Evolutionary conservation across 2,888 invertebrate species (phyloP).

Genomic region (Alitta virens): DNA sequence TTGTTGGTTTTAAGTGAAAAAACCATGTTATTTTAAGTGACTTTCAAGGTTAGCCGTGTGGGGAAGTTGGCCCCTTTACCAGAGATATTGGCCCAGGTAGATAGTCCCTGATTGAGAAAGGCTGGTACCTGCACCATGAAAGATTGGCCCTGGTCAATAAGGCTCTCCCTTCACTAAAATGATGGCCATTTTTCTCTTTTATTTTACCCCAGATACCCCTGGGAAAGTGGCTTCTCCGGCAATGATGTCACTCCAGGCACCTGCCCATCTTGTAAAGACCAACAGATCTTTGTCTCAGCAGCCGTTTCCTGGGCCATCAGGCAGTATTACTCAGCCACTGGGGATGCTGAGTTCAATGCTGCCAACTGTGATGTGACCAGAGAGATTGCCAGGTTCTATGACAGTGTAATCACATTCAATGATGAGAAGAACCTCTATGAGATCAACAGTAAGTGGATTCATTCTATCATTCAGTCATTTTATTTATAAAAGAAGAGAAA

Average conservation of each 20-base stretch:
- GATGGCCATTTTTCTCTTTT: not conserved
- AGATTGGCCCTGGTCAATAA: too few relatives aligned
- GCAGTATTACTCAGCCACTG: constrained; percentile 48
- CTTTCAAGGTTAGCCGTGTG: too few relatives aligned
- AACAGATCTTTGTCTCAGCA: constrained; percentile 13
- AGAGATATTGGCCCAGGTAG: too few relatives aligned
- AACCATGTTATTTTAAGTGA: too few relatives aligned
- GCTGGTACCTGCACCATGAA: too few relatives aligned
- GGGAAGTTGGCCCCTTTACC: too few relatives aligned
- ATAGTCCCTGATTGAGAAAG: too few relatives aligned
- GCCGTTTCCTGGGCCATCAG: constrained; percentile 31
- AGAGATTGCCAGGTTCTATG: constrained; percentile 49
- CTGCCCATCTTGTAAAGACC: constrained; percentile 6
- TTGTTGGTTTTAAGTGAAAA: too few relatives aligned
- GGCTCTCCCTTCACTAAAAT: not conserved
- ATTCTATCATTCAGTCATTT: too few relatives aligned
- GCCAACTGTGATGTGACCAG: constrained; percentile 39
- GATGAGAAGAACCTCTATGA: constrained; percentile 35
- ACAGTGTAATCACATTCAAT: constrained; percentile 35
- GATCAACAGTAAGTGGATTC: constrained; percentile 42
- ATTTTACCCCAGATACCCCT: constrained; percentile 28
- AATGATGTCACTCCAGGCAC: constrained; percentile 15
- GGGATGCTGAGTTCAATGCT: constrained; percentile 36
- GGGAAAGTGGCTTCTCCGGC: constrained; percentile 31
- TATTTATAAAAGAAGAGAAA: too few relatives aligned